Evolutionary conservation across 1,140 invertebrate genomes (phyloP).

Genomic region (Polyergus mexicanus): DNA sequence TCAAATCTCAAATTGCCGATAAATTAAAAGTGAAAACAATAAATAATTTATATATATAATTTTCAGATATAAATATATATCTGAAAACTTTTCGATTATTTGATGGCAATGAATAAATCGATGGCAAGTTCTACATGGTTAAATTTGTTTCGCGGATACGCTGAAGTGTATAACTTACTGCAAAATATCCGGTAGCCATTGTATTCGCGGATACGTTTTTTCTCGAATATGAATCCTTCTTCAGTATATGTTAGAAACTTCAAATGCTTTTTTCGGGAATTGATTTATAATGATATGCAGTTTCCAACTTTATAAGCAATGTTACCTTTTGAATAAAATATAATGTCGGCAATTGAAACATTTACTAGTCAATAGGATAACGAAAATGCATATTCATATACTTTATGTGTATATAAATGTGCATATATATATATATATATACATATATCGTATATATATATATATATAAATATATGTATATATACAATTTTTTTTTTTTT

Average conservation of each 20-base stretch:
- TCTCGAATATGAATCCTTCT: slow-evolving; percentile 41
- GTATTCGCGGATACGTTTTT: slow-evolving; percentile 25
- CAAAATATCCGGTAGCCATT: slow-evolving; percentile 41
- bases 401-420: too few relatives aligned
- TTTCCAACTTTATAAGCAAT: slow-evolving; percentile 33
- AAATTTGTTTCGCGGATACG: not conserved
- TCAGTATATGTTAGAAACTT: slow-evolving; percentile 35
- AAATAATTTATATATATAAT: not conserved
- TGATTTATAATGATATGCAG: slow-evolving; percentile 39
- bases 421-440: too few relatives aligned
- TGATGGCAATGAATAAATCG: not conserved
- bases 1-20: not conserved
- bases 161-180: slow-evolving; percentile 54
- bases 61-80: not conserved
- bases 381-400: not conserved
- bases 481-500: too few relatives aligned
- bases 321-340: not conserved
- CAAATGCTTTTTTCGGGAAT: slow-evolving; percentile 45
- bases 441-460: too few relatives aligned
- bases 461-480: too few relatives aligned
- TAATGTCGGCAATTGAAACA: slow-evolving; percentile 27
- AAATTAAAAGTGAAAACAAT: not conserved
- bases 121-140: not conserved
- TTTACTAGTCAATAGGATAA: slow-evolving; percentile 5
- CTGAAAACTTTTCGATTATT: slow-evolving; percentile 18